A percentile compares a stretch with the other conserved stretches of the same genome.
Conservation (phyloP, 2,888 invertebrate species). For the Melolontha melolontha region DNA sequence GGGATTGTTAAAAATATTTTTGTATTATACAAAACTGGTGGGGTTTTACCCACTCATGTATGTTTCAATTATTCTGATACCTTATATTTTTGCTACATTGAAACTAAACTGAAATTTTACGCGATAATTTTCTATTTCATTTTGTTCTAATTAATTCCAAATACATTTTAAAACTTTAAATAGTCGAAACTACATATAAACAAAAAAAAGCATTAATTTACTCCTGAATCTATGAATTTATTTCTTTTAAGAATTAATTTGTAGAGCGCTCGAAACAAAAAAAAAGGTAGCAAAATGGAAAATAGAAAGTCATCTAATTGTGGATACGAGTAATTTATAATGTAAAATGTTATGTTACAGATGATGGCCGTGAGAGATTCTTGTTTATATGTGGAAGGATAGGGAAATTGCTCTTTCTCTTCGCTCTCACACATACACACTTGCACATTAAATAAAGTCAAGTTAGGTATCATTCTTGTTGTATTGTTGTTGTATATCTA, state of each 20-base stretch:
- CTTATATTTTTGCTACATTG: too few relatives aligned
- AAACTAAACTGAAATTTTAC: too few relatives aligned
- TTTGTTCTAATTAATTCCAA: too few relatives aligned
- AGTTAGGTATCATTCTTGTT: constrained; percentile 11
- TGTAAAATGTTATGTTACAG: constrained; percentile 3
- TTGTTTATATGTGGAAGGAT: constrained; percentile 8
- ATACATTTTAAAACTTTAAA: too few relatives aligned
- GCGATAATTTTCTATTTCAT: too few relatives aligned
- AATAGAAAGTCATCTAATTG: constrained; percentile 19
- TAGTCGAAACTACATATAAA: too few relatives aligned
- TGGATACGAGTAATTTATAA: neutral
- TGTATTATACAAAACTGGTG: too few relatives aligned
- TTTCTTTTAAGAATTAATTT: neutral
- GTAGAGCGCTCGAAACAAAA: neutral
- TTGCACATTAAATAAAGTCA: constrained; percentile 16
- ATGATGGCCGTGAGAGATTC: constrained; percentile 17
- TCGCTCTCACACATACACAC: too few relatives aligned
- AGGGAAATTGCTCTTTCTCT: constrained; percentile 26
- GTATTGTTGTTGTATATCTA: constrained; percentile 9
- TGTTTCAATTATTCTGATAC: too few relatives aligned
- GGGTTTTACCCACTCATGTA: too few relatives aligned
- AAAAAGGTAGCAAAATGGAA: neutral
- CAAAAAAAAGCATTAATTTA: too few relatives aligned
- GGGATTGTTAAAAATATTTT: too few relatives aligned
- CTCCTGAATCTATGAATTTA: neutral